A percentile compares a stretch with the other conserved stretches of the same genome.
phyloP scores from a whole-genome alignment of 2,113 vertebrate genomes.

The Coracopsis vasa region DNA sequence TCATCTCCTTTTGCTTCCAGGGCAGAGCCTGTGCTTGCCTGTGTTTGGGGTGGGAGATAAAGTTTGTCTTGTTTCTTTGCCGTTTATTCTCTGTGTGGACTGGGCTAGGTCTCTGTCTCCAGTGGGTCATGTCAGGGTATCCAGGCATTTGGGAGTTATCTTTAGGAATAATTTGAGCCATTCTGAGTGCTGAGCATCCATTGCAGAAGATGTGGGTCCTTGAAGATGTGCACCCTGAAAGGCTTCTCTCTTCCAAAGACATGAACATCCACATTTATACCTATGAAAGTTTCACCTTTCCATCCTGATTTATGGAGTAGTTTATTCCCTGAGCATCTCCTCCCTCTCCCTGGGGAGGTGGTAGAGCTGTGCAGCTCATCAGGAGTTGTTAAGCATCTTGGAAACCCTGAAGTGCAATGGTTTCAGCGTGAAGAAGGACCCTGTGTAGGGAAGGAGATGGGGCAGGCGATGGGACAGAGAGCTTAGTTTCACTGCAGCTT shows the following conservation, averaged over 20 bases:
- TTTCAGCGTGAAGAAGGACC: background rate
- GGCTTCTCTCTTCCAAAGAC: background rate
- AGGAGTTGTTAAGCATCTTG: background rate
- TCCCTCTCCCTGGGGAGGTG: background rate
- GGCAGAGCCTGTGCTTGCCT: background rate
- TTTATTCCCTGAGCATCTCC: background rate
- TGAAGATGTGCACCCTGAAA: background rate
- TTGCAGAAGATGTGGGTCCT: background rate
- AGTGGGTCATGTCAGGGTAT: background rate
- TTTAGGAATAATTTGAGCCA: background rate
- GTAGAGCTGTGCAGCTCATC: too few relatives aligned
- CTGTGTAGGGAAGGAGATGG: background rate
- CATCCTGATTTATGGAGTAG: background rate
- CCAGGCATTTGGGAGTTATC: background rate
- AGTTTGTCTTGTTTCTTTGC: background rate
- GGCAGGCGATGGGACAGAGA: background rate
- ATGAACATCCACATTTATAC: background rate
- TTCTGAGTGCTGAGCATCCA: background rate
- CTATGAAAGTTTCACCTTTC: fast-evolving
- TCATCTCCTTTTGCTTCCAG: background rate
- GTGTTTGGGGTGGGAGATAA: background rate
- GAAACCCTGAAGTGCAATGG: background rate
- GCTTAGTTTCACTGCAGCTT: background rate
- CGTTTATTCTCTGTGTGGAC: background rate
- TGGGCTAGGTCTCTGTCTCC: background rate